These are phyloP conservation scores for Oscheius onirici DNA, from an alignment of 2,888 invertebrate genomes.

Conservation along the genomic window DNA sequence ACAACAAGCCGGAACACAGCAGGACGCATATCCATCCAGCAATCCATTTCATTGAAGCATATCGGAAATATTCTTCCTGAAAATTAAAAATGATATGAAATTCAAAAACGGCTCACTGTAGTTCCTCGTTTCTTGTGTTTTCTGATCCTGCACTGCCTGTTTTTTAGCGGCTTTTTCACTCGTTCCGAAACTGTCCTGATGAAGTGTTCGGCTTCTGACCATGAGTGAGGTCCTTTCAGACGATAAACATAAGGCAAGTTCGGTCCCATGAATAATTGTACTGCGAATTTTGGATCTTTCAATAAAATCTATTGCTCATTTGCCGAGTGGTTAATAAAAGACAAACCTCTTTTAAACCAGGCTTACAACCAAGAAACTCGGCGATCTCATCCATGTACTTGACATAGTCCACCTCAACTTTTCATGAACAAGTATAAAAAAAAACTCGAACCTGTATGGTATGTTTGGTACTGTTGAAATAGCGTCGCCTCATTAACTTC, in stretches of 20 bases:
- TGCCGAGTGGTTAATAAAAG: background rate
- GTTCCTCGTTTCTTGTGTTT: constrained; percentile 64
- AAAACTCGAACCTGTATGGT: constrained; percentile 65
- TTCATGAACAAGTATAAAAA: background rate
- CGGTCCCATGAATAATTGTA: constrained; percentile 64
- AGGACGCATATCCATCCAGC: constrained; percentile 53
- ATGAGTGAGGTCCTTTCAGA: constrained; percentile 61
- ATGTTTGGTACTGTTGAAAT: constrained; percentile 66
- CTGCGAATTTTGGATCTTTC: constrained; percentile 56
- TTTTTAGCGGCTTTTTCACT: constrained; percentile 66
- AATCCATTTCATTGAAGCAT: constrained; percentile 64
- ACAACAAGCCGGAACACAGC: constrained; percentile 52
- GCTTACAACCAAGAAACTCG: constrained; percentile 62
- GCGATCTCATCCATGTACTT: constrained; percentile 70
- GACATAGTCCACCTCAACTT: constrained; percentile 59
- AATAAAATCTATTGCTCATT: constrained; percentile 48
- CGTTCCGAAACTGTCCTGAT: constrained; percentile 57
- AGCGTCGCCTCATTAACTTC: constrained; percentile 61
- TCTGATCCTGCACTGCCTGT: constrained; percentile 62
- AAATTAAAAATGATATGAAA: constrained; percentile 25
- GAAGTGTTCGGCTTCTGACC: constrained; percentile 60
- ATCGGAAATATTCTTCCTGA: constrained; percentile 69
- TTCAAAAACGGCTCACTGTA: constrained; percentile 34
- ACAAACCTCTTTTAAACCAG: constrained; percentile 52
- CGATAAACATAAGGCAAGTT: constrained; percentile 69